Evolutionary conservation across 2,888 invertebrate species (phyloP), one percentile per base, ranked within the genome.

Genomic region (Dryocosmus kuriphilus): DNA sequence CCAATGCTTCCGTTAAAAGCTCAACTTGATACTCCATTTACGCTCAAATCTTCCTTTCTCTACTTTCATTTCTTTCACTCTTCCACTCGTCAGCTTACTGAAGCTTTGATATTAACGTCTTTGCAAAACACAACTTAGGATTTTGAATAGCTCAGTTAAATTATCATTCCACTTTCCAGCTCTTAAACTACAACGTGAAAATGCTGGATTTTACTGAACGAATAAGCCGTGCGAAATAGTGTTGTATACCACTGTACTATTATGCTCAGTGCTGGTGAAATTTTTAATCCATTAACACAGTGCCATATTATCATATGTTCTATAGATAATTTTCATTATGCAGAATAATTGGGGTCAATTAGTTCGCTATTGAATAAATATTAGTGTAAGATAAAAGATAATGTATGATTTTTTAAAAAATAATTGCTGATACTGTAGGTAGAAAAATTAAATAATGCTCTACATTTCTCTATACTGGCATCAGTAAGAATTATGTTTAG

Each of bases 401-500:
- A n/a, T 55, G n/a, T 55, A 55, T 55, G 22, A 55, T 55, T 55
- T n/a, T 9, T 3, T 11, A 1, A 27, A 27, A 1, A 27, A 27
- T 27, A 24, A 60, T 27, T 24, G 22, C 14, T 60, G 4, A 22
- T 16, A 24, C 4, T 16, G 11, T 16, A 24, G 27, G 60, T 22
- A 27, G 16, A 11, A 14, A 27, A 6, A 16, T 24, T 1, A 60
- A 27, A 16, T 16, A 51, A 71, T 71, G 71, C 71, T 71, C 71
- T 71, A 71, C 71, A 71, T 71, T 71, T 71, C 71, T 71, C 71
- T 71, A 71, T 51, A 27, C 51, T 71, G 71, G 71, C 51, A 71
- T 51, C n/a, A 71, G 51, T 30, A 51, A 67, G n/a, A 71, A 51
- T 71, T 51, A 51, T 71, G 60, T 60, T 60, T 14, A 55, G 22